Base-by-base conservation (phyloP, 1,140 invertebrate genomes). In the Panagrolaimus sp. region DNA sequence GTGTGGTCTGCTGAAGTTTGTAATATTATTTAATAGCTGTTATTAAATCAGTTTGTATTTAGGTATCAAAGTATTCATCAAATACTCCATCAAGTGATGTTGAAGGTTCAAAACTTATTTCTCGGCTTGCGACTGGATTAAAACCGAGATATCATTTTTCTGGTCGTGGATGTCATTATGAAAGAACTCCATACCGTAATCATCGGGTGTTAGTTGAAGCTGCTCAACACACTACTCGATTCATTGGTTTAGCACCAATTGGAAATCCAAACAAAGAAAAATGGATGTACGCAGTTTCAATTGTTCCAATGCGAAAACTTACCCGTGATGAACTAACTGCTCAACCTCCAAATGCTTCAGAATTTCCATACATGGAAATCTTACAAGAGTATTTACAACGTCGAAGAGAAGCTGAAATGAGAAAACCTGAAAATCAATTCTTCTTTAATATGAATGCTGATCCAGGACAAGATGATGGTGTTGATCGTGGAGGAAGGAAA, bases 141-240 rank as follows among this genome's bases (percentile, higher is more conserved):
- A 92, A 92, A 84, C 95, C 95, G 1, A 87, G 94, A 24, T 98
- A 98, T 86, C 92, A 96, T 85, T 90, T 96, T 83, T 88, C 89
- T 75, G 91, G 89, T 21, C 85, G 90, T 8, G 88, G 89, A 21
- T 86, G 89, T 68, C 90, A 89, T 86, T 96, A 90, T 85, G 94
- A 98, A 85, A 88, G 94, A 75, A 87, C 89, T 52, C 95, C 95
- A 10, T 98, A 96, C 83, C 90, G 90, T 89, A 89, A 89, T 77
- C 88, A 89, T 77, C 79, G 85, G 72, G 85, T 89, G 21, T 73
- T 89, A 8, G 71, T 84, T 15, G 88, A 89, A 78, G 70, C 80
- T 43, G 74, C 87, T 6, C 82, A 84, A 24, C 88, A 88, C 78
- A 84, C 86, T 0, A 93, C 94, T 1, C 87, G 95, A 69, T 97